Percentiles rank a stretch among this genome's conserved stretches.
phyloP scores from a whole-genome alignment of 2,113 vertebrate genomes.

The Sciurus niger region DNA sequence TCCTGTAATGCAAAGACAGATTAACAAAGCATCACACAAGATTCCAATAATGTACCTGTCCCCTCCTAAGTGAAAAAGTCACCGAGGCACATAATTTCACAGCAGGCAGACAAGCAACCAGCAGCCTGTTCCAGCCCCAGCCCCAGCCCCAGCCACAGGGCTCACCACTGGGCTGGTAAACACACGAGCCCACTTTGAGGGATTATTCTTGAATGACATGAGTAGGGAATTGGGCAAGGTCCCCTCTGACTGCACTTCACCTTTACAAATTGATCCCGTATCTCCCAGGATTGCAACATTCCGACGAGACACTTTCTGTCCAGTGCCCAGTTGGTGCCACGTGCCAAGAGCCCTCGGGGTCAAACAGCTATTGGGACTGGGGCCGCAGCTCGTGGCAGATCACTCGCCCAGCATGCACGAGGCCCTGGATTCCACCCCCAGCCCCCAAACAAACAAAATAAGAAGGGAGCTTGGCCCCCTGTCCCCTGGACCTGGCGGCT shows the following conservation, averaged over 20 bases:
- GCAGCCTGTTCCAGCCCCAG: accelerated
- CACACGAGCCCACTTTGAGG: accelerated
- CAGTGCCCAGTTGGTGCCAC: accelerated
- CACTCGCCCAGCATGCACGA: neutral
- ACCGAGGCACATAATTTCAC: neutral
- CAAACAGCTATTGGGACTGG: neutral
- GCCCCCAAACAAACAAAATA: neutral
- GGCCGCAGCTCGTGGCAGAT: too few species aligned
- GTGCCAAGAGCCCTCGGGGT: accelerated
- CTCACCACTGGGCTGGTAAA: neutral
- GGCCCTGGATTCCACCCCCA: neutral
- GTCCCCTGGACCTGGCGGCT: neutral
- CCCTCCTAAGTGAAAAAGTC: neutral
- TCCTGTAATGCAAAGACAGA: neutral
- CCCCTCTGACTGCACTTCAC: neutral
- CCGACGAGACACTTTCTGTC: neutral
- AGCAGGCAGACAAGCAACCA: neutral
- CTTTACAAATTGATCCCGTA: neutral
- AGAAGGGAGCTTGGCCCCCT: neutral
- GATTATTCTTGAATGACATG: neutral
- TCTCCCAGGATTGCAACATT: neutral
- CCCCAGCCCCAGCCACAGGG: neutral
- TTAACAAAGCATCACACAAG: neutral
- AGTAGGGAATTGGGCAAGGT: neutral
- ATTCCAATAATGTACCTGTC: neutral